A percentile compares a stretch with the other conserved stretches of the same genome.
These are phyloP conservation scores for Esox masquinongy DNA, from an alignment of 2,797 vertebrate genomes.

Conservation along the genomic window DNA sequence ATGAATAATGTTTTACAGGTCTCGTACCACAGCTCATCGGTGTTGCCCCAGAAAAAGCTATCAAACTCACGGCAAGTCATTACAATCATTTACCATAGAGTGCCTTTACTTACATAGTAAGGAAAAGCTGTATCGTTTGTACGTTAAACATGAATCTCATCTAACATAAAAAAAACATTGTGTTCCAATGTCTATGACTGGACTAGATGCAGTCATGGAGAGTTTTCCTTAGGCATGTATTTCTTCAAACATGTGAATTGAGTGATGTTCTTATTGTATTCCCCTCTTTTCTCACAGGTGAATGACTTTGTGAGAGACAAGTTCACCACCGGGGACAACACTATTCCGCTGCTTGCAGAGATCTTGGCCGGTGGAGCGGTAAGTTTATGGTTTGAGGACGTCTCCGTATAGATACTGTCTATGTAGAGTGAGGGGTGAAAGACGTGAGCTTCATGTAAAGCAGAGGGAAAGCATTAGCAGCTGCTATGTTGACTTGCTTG, in stretches of 20 bases:
- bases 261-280: conserved; percentile 43
- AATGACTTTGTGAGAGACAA: conserved; percentile 98
- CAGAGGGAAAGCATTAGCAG: conserved; percentile 32
- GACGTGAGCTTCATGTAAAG: conserved; percentile 34
- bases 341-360: conserved; percentile 86
- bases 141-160: conserved; percentile 48
- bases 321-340: conserved; percentile 85
- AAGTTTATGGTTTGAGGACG: conserved; percentile 64
- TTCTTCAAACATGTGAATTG: conserved; percentile 33
- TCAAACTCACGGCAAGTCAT: conserved; percentile 97
- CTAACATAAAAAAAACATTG: background rate
- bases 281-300: conserved; percentile 75
- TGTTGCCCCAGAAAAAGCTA: conserved; percentile 97
- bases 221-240: background rate
- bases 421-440: conserved; percentile 26
- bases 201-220: background rate
- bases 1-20: conserved; percentile 85
- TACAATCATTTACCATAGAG: conserved; percentile 57
- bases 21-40: conserved; percentile 96
- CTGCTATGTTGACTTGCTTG: conserved; percentile 30
- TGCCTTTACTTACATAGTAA: conserved; percentile 32
- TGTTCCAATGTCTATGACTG: background rate
- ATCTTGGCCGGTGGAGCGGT: conserved; percentile 91
- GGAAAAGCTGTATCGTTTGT: conserved; percentile 43
- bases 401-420: conserved; percentile 3